A percentile compares a stretch with the other conserved stretches of the same genome.
phyloP scores from a whole-genome alignment of 2,113 vertebrate genomes.

The Scortum barcoo region DNA sequence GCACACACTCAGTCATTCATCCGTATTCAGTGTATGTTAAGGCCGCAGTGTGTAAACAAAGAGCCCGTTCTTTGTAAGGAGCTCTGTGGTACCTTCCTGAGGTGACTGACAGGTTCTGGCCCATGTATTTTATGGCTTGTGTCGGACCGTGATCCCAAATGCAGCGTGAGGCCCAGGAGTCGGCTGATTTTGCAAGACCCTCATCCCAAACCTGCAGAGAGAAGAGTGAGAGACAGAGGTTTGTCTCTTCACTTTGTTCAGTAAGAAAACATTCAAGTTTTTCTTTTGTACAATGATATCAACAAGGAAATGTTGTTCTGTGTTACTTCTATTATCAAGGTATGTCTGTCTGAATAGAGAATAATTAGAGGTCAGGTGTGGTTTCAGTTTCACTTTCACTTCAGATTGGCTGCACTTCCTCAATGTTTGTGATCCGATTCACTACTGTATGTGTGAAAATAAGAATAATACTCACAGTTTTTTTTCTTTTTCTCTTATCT shows the following conservation, averaged over 20 bases:
- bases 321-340: not conserved
- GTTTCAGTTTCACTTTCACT: not conserved
- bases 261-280: not conserved
- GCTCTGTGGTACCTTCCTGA: conserved; percentile 85
- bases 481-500: too few relatives aligned
- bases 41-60: not conserved
- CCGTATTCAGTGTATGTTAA: not conserved
- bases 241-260: not conserved
- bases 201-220: conserved; percentile 89
- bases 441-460: too few relatives aligned
- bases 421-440: too few relatives aligned
- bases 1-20: conserved; percentile 2
- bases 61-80: not conserved
- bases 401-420: too few relatives aligned
- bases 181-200: conserved; percentile 86
- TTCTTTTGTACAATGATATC: not conserved
- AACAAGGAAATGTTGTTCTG: not conserved
- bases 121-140: conserved; percentile 86
- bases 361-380: not conserved
- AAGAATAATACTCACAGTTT: too few relatives aligned
- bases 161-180: conserved; percentile 89
- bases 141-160: conserved; percentile 91
- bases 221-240: not conserved
- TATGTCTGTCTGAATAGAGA: not conserved
- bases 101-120: conserved; percentile 92